Conservation (phyloP, 2,888 invertebrate genomes). For the Hypsopygia costalis region DNA sequence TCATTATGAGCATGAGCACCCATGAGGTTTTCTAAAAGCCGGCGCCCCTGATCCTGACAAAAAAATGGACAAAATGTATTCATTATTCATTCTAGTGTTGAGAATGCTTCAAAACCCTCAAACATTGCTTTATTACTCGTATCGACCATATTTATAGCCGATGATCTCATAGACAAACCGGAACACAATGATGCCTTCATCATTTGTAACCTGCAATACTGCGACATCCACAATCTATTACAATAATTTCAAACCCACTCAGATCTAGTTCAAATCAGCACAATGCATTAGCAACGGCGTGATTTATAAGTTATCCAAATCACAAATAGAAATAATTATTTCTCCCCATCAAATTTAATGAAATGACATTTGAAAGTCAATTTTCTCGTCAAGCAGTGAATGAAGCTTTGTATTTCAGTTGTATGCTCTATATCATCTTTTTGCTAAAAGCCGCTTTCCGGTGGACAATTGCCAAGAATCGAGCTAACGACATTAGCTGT, state of each 20-base stretch:
- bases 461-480: slow-evolving; percentile 78
- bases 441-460: slow-evolving; percentile 72
- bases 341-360: not conserved
- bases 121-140: no score
- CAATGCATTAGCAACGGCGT: not conserved
- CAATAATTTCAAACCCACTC: not conserved
- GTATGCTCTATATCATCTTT: slow-evolving; percentile 57
- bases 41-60: no score
- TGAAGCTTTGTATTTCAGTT: slow-evolving; percentile 71
- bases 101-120: no score
- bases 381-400: slow-evolving; percentile 56
- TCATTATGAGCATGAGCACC: no score
- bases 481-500: slow-evolving; percentile 48
- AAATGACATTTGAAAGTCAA: slow-evolving; percentile 51
- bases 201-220: not conserved
- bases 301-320: slow-evolving; percentile 1
- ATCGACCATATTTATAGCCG: no score
- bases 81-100: no score
- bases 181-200: not conserved
- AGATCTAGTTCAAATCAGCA: not conserved
- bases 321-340: not conserved
- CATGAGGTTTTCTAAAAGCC: no score
- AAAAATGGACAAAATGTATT: no score
- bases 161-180: not conserved
- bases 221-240: not conserved